Percentiles rank a stretch among this genome's conserved stretches.
Evolutionary conservation across 1,140 invertebrate species (phyloP).

Genomic region (Galleria mellonella): DNA sequence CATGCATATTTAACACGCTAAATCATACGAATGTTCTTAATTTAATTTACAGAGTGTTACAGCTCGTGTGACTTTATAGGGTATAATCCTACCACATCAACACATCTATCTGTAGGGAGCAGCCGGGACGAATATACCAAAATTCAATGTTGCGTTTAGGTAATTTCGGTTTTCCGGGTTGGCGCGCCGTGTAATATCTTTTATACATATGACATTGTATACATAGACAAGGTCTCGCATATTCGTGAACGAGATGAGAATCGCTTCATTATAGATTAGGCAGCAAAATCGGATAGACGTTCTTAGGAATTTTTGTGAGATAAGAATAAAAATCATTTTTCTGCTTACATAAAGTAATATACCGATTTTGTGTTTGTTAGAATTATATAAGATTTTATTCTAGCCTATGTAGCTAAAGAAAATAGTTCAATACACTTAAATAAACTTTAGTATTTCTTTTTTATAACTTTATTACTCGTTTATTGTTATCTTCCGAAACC

Average conservation of each 20-base stretch:
- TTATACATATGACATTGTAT: constrained; percentile 2
- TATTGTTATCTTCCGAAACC: no score
- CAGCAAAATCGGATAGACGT: not conserved
- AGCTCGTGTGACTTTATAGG: constrained; percentile 5
- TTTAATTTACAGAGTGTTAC: constrained; percentile 12
- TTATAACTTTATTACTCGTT: no score
- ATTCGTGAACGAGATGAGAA: no score
- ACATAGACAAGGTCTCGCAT: no score
- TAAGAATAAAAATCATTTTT: no score
- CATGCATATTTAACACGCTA: no score
- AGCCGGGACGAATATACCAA: constrained; percentile 40
- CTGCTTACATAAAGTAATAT: not conserved
- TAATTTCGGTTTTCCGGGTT: constrained; percentile 65
- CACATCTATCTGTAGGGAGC: constrained; percentile 8
- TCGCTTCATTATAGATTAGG: not conserved
- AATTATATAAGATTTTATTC: no score
- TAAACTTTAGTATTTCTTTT: no score
- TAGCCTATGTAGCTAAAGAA: no score
- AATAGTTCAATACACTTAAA: no score
- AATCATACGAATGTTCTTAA: not conserved
- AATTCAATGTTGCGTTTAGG: constrained; percentile 57
- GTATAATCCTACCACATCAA: constrained; percentile 14
- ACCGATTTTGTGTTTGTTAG: not conserved
- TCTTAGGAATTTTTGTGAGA: not conserved
- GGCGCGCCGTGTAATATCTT: constrained; percentile 44